Evolutionary conservation across 2,113 vertebrate genomes (phyloP), one percentile per base, ranked within the genome.

Genomic region (Apodemus speciosus): DNA sequence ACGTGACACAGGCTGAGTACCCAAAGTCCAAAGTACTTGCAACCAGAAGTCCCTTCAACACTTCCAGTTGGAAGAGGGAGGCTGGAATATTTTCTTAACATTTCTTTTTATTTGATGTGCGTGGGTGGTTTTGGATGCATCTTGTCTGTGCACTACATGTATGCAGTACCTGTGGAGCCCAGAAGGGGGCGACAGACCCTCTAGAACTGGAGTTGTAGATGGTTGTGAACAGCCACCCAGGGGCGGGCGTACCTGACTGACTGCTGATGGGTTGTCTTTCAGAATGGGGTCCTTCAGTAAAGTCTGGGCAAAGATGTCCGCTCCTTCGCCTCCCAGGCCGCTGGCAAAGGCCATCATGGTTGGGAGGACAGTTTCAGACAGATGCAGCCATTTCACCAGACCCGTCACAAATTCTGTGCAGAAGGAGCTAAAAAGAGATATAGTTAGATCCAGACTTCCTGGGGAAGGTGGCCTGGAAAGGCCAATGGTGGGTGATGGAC

Each of bases 311-410:
- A 99, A 99, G 40, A 98, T 98, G 87, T 99, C 99, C 0, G 98
- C 97, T 58, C 99, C 99, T 96, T 99, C 99, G 0, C 97, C 97
- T 83, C 99, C 99, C 87, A 99, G 96, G 75, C 99, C 99, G 0
- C 97, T 97, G 58, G 98, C 97, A 93, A 99, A 99, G 1, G 99
- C 99, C 49, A 97, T 97, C 99, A 99, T 99, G 53, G 99, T 99
- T 0, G 99, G 98, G 96, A 99, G 97, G 80, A 99, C 99, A 0
- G 98, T 97, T 56, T 99, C 98, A 0, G 99, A 98, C 43, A 99
- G 95, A 90, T 97, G 95, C 96, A 99, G 97, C 99, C 99, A 99
- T 16, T 81, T 96, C 90, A 99, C 99, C 95, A 99, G 95, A 60
- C 87, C 95, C 30, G 98, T 85, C 87, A 99, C 97, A 85, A 98